These are phyloP conservation scores for Gorsachius goisagi DNA, from an alignment of 2,113 vertebrate genomes.

Conservation along the genomic window DNA sequence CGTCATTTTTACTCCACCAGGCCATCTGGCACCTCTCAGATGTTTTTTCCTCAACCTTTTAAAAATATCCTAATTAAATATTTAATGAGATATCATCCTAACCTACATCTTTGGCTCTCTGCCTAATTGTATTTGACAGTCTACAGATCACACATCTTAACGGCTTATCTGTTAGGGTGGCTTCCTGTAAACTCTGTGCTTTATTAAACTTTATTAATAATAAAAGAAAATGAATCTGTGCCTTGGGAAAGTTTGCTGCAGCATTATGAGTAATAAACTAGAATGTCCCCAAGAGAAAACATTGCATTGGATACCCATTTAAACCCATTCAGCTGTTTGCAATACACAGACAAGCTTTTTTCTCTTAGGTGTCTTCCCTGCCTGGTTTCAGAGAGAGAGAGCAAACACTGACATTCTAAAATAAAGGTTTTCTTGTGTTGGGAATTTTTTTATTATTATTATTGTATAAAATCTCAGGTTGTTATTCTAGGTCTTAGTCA, in stretches of 20 bases:
- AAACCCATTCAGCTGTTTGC: background rate
- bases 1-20: constrained; percentile 5
- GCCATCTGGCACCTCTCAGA: constrained; percentile 39
- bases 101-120: background rate
- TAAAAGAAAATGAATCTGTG: background rate
- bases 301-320: background rate
- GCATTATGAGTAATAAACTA: background rate
- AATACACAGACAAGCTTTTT: background rate
- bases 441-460: background rate
- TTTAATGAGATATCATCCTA: constrained; percentile 24
- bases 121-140: constrained; percentile 34
- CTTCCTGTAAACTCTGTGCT: constrained; percentile 9
- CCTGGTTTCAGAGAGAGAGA: background rate
- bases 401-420: background rate
- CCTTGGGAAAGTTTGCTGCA: constrained; percentile 10
- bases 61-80: constrained; percentile 45
- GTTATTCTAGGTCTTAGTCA: background rate
- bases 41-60: constrained; percentile 7
- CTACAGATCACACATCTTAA: background rate
- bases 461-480: background rate
- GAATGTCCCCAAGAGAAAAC: background rate
- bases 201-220: constrained; percentile 23
- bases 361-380: background rate
- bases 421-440: background rate
- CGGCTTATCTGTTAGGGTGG: background rate